phyloP scores from a whole-genome alignment of 1,140 invertebrate species.

The Platyscapa corneri region DNA sequence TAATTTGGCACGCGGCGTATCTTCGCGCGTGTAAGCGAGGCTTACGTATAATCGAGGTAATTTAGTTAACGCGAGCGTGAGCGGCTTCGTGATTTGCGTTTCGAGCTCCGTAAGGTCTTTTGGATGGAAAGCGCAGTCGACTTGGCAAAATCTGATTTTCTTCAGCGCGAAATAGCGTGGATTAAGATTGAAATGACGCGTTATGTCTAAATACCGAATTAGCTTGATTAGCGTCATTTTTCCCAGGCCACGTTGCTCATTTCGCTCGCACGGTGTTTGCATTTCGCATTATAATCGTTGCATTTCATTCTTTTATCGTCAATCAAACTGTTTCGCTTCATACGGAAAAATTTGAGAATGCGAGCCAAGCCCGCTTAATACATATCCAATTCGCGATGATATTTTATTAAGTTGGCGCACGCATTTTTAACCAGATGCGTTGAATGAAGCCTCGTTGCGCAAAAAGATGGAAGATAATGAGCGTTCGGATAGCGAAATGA shows the following conservation, averaged over 20 bases:
- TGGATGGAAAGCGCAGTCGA: neutral
- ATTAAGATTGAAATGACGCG: neutral
- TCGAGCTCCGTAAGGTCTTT: neutral
- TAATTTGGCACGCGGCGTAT: conserved; percentile 27
- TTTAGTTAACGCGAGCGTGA: conserved; percentile 28
- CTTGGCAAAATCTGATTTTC: conserved; percentile 25
- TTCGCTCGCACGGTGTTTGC: no score
- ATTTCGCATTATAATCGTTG: no score
- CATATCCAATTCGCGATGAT: no score
- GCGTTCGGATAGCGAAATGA: no score
- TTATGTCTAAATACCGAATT: neutral
- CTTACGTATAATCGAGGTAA: neutral
- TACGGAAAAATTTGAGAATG: no score
- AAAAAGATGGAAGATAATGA: no score
- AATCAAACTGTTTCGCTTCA: no score
- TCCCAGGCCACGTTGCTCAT: neutral
- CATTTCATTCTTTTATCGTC: no score
- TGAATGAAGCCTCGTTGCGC: no score
- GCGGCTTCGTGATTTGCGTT: conserved; percentile 26
- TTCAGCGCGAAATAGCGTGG: neutral
- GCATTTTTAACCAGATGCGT: no score
- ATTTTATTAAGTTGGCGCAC: no score
- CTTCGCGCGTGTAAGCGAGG: conserved; percentile 9
- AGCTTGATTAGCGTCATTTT: neutral
- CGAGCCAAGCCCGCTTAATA: no score